Percentiles rank a stretch among this genome's conserved stretches.
These are phyloP conservation scores for Phymorhynchus buccinoides DNA, from an alignment of 1,140 invertebrate species.

Conservation along the genomic window DNA sequence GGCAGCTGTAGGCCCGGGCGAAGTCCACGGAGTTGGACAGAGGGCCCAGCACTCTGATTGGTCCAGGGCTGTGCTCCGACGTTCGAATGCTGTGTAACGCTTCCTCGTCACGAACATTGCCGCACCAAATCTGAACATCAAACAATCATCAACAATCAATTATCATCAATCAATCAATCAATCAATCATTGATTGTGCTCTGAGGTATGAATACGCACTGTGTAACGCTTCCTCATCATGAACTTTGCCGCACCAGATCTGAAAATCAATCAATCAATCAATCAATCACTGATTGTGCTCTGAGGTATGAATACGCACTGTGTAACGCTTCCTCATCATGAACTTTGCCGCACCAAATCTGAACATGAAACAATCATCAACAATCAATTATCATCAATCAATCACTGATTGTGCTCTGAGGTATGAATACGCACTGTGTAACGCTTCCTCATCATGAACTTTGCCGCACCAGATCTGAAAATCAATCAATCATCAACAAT, in stretches of 20 bases:
- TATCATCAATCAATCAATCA: too few species aligned
- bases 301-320: constrained; percentile 88
- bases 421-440: too few species aligned
- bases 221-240: constrained; percentile 94
- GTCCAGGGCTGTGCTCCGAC: constrained; percentile 94
- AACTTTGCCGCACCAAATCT: constrained; percentile 98
- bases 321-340: constrained; percentile 94
- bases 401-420: too few species aligned
- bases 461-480: constrained; percentile 96
- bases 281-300: constrained; percentile 84
- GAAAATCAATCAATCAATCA: too few species aligned
- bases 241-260: constrained; percentile 98
- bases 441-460: constrained; percentile 95
- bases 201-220: too few species aligned
- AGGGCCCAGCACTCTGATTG: constrained; percentile 89
- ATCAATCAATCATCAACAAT: too few species aligned
- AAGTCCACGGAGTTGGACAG: constrained; percentile 94
- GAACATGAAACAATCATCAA: constrained; percentile 25
- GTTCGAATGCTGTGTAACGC: constrained; percentile 94
- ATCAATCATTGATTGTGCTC: too few species aligned
- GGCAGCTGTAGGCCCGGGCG: constrained; percentile 82
- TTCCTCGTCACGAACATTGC: constrained; percentile 95
- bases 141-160: constrained; percentile 11
- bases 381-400: too few species aligned
- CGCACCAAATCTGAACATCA: constrained; percentile 96